phyloP scores from a whole-genome alignment of 2,888 invertebrate genomes.

The Fragum whitleyi region DNA sequence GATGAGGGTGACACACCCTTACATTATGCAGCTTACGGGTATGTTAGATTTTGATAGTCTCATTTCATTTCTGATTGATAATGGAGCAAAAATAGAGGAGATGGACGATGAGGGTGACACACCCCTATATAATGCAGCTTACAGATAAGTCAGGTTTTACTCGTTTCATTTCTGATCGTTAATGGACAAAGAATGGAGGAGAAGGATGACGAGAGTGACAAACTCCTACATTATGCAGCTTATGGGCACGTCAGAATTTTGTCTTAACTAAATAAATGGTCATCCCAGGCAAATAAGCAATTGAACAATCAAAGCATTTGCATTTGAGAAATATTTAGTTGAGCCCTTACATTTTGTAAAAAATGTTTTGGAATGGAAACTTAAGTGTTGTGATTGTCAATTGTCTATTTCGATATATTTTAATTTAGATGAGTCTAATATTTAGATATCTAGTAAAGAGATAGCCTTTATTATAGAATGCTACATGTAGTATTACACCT shows the following conservation, averaged over 20 bases:
- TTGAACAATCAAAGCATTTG: no score
- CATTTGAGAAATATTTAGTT: no score
- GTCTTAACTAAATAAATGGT: no score
- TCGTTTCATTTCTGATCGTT: constrained; percentile 38
- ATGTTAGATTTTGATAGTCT: constrained; percentile 27
- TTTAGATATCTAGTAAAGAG: no score
- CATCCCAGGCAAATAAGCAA: no score
- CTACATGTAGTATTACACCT: no score
- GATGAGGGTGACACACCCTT: constrained; percentile 61
- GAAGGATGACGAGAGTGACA: constrained; percentile 54
- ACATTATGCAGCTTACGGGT: constrained; percentile 64
- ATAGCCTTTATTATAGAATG: no score
- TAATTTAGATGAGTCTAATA: no score
- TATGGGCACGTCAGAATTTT: constrained; percentile 52
- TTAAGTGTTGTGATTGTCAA: no score
- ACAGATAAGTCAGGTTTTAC: constrained; percentile 47
- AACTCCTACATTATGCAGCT: constrained; percentile 61
- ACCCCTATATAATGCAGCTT: constrained; percentile 61
- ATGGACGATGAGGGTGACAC: constrained; percentile 59
- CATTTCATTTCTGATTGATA: constrained; percentile 31
- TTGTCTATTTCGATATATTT: no score
- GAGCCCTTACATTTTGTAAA: no score
- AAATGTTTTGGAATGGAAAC: no score
- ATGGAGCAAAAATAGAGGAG: constrained; percentile 35
- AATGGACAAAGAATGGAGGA: constrained; percentile 36